Conservation (phyloP, 1,140 invertebrate genomes). For the Eubasilissa regina region DNA sequence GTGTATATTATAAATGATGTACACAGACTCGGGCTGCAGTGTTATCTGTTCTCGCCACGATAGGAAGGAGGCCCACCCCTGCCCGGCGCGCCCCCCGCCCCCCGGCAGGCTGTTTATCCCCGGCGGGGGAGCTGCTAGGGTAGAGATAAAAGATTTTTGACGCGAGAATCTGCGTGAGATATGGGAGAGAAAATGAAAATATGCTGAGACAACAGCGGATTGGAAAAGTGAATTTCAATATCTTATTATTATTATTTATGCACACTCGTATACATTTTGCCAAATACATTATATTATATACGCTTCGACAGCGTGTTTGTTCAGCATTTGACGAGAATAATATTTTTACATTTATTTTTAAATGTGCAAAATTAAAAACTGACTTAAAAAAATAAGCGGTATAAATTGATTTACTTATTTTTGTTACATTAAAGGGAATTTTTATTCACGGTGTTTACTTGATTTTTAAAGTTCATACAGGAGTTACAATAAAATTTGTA, state of each 20-base stretch:
- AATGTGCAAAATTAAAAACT: too few relatives aligned
- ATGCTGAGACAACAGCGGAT: constrained; percentile 40
- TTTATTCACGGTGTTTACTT: too few relatives aligned
- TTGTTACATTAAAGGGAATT: too few relatives aligned
- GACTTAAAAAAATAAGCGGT: too few relatives aligned
- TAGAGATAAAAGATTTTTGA: constrained; percentile 42
- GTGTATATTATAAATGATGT: constrained; percentile 59
- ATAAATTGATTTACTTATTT: too few relatives aligned
- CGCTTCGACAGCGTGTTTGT: too few relatives aligned
- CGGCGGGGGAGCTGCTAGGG: constrained; percentile 22
- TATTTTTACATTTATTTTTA: too few relatives aligned
- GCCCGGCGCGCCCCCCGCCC: constrained; percentile 40
- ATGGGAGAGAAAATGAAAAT: constrained; percentile 39
- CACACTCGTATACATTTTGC: too few relatives aligned
- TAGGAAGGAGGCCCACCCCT: constrained; percentile 50
- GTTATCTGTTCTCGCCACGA: constrained; percentile 59
- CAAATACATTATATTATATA: too few relatives aligned
- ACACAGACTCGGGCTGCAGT: constrained; percentile 58
- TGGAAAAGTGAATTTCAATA: constrained; percentile 32
- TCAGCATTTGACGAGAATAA: too few relatives aligned
- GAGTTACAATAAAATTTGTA: too few relatives aligned
- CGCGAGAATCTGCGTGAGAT: constrained; percentile 40
- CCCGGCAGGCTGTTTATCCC: constrained; percentile 21
- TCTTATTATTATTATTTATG: neutral
- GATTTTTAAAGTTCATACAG: too few relatives aligned